Evolutionary conservation across 2,888 invertebrate species (phyloP).

Genomic region (Flexamia atlantica): DNA sequence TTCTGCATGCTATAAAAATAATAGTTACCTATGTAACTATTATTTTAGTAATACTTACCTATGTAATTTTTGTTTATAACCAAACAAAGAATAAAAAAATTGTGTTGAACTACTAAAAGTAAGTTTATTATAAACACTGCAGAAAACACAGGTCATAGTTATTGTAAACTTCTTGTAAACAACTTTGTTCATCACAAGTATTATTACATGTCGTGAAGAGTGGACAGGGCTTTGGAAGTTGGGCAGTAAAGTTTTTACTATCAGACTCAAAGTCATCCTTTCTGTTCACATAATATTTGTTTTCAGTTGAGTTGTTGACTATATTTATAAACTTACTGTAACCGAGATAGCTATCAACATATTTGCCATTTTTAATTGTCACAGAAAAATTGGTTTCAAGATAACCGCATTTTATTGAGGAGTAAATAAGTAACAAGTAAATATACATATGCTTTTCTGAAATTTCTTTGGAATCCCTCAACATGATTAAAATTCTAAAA

Average conservation of each 20-base stretch:
- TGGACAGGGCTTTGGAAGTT: neutral
- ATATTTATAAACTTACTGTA: constrained; percentile 13
- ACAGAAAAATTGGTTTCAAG: constrained; percentile 11
- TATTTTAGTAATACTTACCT: too few relatives aligned
- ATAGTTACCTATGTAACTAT: too few relatives aligned
- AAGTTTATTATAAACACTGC: neutral
- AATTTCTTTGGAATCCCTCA: neutral
- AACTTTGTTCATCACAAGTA: neutral
- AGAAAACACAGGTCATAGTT: neutral
- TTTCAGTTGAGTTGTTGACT: neutral
- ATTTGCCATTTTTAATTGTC: neutral
- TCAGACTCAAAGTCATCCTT: neutral
- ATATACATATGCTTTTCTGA: constrained; percentile 17
- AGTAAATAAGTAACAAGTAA: neutral
- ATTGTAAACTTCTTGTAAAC: neutral
- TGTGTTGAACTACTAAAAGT: too few relatives aligned
- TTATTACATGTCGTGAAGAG: neutral
- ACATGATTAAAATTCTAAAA: neutral
- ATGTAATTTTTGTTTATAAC: too few relatives aligned
- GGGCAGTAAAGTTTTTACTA: neutral
- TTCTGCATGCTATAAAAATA: too few relatives aligned
- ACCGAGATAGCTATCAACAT: neutral
- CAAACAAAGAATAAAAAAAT: too few relatives aligned
- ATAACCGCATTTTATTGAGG: neutral
- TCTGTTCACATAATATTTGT: neutral